phyloP scores from a whole-genome alignment of 2,888 invertebrate species.

The Pristionchus japonicus region DNA sequence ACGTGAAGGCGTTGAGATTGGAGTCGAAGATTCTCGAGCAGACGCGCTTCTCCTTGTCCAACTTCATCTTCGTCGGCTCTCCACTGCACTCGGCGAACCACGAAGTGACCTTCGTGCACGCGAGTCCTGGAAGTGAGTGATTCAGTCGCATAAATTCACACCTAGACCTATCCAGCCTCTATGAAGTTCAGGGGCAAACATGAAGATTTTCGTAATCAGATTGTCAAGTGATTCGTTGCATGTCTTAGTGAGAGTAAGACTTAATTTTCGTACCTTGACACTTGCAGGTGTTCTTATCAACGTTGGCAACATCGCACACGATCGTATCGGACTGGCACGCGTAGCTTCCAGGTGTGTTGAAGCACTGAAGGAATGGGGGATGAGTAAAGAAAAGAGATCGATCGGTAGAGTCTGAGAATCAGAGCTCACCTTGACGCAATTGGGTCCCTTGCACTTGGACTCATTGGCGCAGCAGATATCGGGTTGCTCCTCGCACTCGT shows the following conservation, averaged over 20 bases:
- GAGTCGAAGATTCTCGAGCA: constrained; percentile 14
- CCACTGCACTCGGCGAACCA: constrained; percentile 1
- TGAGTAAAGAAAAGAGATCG: neutral
- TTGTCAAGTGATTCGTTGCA: too few relatives aligned
- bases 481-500: constrained; percentile 11
- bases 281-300: constrained; percentile 36
- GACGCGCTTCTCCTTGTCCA: neutral
- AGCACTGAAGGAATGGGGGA: neutral
- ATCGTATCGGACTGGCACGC: constrained; percentile 5
- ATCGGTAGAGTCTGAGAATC: neutral
- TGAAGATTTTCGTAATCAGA: too few relatives aligned
- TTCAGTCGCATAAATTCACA: too few relatives aligned
- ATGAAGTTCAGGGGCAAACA: too few relatives aligned
- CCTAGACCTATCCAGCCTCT: too few relatives aligned
- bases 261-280: neutral
- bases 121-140: too few relatives aligned
- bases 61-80: neutral
- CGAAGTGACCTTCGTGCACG: neutral
- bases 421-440: constrained; percentile 12
- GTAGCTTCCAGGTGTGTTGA: constrained; percentile 8
- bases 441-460: constrained; percentile 36
- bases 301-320: neutral
- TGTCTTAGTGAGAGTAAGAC: neutral
- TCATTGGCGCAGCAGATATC: constrained; percentile 26
- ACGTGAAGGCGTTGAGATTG: neutral